Evolutionary conservation across 1,140 invertebrate species (phyloP).

Genomic region (Aphidius ervi): DNA sequence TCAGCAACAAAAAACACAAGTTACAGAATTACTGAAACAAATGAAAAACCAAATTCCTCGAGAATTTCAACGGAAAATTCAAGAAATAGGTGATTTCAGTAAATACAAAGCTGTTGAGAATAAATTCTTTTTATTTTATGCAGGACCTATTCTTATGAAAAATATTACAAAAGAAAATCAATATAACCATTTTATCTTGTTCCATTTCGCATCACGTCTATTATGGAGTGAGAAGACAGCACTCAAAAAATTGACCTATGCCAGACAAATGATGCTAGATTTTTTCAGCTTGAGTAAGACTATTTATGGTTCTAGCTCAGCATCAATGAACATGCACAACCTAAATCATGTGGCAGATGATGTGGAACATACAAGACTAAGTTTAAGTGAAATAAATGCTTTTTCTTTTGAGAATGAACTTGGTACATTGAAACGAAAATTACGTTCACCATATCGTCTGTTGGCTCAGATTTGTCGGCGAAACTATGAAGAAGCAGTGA

Average conservation of each 20-base stretch:
- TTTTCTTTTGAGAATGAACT: slow-evolving; percentile 17
- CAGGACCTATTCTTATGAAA: slow-evolving; percentile 18
- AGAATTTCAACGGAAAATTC: slow-evolving; percentile 26
- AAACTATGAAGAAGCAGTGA: slow-evolving; percentile 1
- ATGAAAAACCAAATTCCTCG: slow-evolving; percentile 21
- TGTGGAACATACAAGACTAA: slow-evolving; percentile 8
- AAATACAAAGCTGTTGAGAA: slow-evolving; percentile 28
- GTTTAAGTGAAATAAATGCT: slow-evolving; percentile 10
- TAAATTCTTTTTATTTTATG: slow-evolving; percentile 29
- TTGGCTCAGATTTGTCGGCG: slow-evolving; percentile 13
- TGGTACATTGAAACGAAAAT: slow-evolving; percentile 5
- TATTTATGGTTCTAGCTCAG: background rate
- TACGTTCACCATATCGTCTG: background rate
- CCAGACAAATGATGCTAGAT: background rate
- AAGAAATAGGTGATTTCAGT: slow-evolving; percentile 15
- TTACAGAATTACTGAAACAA: slow-evolving; percentile 18
- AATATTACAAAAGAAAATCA: background rate
- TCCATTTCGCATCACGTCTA: slow-evolving; percentile 1
- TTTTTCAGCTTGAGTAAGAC: background rate
- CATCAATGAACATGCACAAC: background rate
- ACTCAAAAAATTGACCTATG: background rate
- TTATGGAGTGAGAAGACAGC: background rate
- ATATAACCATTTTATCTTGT: slow-evolving; percentile 5
- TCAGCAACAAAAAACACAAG: background rate
- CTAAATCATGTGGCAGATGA: slow-evolving; percentile 16